Conservation (phyloP, 2,797 vertebrate genomes). For the Anguilla megastoma region DNA sequence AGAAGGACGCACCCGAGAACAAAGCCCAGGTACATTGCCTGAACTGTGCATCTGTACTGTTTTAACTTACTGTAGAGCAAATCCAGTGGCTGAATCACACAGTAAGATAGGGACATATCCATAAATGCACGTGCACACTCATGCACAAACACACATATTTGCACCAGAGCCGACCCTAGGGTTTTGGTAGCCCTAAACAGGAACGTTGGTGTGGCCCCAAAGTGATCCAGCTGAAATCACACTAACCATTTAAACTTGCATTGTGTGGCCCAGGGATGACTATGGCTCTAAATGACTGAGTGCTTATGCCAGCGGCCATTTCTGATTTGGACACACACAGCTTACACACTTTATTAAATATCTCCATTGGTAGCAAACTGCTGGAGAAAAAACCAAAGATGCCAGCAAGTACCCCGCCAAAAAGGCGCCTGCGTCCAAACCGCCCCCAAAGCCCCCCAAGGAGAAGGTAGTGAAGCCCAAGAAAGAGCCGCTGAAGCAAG, state of each 20-base stretch:
- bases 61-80: background rate
- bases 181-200: background rate
- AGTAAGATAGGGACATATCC: background rate
- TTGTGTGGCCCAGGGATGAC: background rate
- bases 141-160: slow-evolving; percentile 5
- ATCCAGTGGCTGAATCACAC: background rate
- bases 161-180: background rate
- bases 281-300: background rate
- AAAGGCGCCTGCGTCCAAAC: slow-evolving; percentile 73
- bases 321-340: background rate
- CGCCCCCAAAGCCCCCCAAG: slow-evolving; percentile 67
- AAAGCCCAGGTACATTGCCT: slow-evolving; percentile 79
- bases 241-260: background rate
- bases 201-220: background rate
- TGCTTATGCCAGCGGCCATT: background rate
- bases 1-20: slow-evolving; percentile 82
- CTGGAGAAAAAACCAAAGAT: slow-evolving; percentile 74
- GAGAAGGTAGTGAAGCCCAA: slow-evolving; percentile 86
- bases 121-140: background rate
- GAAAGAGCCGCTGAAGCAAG: slow-evolving; percentile 73
- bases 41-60: background rate
- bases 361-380: slow-evolving; percentile 75
- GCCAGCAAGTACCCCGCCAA: slow-evolving; percentile 70
- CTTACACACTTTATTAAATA: slow-evolving; percentile 9
- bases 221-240: background rate